phyloP scores from a whole-genome alignment of 2,113 vertebrate species.

The Piprites chloris region DNA sequence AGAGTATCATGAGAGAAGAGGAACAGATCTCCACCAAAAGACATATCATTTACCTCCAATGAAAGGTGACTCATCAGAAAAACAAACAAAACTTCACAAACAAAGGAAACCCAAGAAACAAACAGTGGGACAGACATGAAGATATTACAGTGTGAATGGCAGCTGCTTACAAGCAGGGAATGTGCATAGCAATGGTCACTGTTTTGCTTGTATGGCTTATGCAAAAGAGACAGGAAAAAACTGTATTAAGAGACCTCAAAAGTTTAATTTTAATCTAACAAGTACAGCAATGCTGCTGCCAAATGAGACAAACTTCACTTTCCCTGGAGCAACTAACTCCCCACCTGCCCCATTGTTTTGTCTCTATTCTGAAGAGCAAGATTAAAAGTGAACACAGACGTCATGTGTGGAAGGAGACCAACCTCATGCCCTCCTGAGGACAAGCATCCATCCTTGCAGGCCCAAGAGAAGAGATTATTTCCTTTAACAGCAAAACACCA shows the following conservation, averaged over 20 bases:
- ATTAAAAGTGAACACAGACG: not conserved
- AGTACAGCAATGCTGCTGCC: not conserved
- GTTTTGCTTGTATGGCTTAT: not conserved
- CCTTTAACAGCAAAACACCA: not conserved
- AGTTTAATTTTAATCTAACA: not conserved
- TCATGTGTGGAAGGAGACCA: not conserved
- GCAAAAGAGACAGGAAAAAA: not conserved
- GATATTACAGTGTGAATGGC: not conserved
- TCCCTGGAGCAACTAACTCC: not conserved
- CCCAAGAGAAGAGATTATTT: not conserved
- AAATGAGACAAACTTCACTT: not conserved
- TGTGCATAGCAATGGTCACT: not conserved
- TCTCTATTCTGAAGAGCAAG: not conserved
- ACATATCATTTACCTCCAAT: not conserved
- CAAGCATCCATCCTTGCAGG: not conserved
- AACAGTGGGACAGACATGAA: not conserved
- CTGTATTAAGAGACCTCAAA: not conserved
- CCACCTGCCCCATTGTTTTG: not conserved
- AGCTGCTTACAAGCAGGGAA: not conserved
- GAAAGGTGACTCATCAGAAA: not conserved
- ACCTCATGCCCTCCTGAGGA: not conserved
- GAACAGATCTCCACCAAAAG: not conserved
- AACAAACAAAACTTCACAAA: not conserved
- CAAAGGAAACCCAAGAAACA: not conserved
- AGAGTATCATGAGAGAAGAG: not conserved